phyloP scores from a whole-genome alignment of 2,113 vertebrate genomes.

The Phyllostomus hastatus region DNA sequence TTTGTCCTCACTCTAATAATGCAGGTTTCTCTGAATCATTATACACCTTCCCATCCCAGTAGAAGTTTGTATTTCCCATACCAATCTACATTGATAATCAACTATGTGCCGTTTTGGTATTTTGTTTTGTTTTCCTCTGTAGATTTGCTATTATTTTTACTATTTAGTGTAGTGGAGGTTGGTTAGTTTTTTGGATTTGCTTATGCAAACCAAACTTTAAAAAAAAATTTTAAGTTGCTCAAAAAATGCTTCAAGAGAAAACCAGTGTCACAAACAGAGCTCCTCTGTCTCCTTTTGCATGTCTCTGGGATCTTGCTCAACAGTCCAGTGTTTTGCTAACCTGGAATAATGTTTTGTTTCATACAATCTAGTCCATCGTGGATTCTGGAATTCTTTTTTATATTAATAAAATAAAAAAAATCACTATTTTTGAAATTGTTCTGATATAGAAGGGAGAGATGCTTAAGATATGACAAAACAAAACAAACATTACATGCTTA shows the following conservation, averaged over 20 bases:
- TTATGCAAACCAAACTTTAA: not conserved
- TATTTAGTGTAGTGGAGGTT: not conserved
- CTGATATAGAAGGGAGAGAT: not conserved
- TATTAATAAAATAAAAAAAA: not conserved
- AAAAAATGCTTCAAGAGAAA: not conserved
- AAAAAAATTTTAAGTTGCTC: not conserved
- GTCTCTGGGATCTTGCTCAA: not conserved
- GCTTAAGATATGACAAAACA: not conserved
- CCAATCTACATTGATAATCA: not conserved
- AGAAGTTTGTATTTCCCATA: not conserved
- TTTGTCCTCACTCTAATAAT: not conserved
- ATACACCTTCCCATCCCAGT: not conserved
- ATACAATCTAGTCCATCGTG: not conserved
- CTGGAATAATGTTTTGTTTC: not conserved
- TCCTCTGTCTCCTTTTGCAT: not conserved
- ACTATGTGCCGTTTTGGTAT: not conserved
- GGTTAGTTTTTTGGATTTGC: not conserved
- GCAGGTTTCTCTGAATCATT: not conserved
- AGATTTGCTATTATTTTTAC: not conserved
- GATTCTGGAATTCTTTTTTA: not conserved
- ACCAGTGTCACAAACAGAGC: not conserved
- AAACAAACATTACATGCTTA: not conserved
- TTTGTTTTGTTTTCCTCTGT: not conserved
- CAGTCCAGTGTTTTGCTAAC: not conserved
- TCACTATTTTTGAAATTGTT: not conserved